These are phyloP conservation scores for Liparis tanakae DNA, from an alignment of 2,797 vertebrate species.

Conservation along the genomic window DNA sequence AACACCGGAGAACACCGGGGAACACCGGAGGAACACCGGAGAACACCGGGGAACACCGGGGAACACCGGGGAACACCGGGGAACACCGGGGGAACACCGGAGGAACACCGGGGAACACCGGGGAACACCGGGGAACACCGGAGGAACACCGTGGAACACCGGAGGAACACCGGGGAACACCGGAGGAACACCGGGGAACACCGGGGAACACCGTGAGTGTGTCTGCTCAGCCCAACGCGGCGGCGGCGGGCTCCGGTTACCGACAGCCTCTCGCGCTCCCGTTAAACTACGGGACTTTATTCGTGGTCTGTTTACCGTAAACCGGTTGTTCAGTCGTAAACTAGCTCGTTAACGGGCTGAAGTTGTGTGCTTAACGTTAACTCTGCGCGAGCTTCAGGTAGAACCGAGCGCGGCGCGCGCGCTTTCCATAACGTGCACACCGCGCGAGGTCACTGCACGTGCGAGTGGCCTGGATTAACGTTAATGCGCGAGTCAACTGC, in stretches of 20 bases:
- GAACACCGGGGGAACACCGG: too few relatives aligned
- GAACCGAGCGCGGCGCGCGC: not conserved
- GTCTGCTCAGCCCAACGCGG: too few relatives aligned
- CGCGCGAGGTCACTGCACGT: not conserved
- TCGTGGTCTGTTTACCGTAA: not conserved
- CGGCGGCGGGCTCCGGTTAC: too few relatives aligned
- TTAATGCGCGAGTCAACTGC: slow-evolving; percentile 27
- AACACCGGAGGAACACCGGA: too few relatives aligned
- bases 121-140: too few relatives aligned
- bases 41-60: too few relatives aligned
- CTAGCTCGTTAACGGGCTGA: not conserved
- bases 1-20: too few relatives aligned
- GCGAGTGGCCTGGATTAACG: slow-evolving; percentile 18
- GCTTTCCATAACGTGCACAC: not conserved
- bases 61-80: too few relatives aligned
- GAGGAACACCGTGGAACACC: too few relatives aligned
- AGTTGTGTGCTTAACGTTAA: not conserved
- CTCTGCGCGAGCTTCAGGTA: not conserved
- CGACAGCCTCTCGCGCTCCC: not conserved
- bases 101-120: too few relatives aligned
- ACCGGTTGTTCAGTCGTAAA: not conserved
- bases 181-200: too few relatives aligned
- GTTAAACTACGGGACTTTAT: slow-evolving; percentile 2
- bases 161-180: too few relatives aligned
- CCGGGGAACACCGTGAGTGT: slow-evolving; percentile 26